Percentiles rank a stretch among this genome's conserved stretches.
Evolutionary conservation across 2,888 invertebrate genomes (phyloP).

Genomic region (Nomada lathburiana): DNA sequence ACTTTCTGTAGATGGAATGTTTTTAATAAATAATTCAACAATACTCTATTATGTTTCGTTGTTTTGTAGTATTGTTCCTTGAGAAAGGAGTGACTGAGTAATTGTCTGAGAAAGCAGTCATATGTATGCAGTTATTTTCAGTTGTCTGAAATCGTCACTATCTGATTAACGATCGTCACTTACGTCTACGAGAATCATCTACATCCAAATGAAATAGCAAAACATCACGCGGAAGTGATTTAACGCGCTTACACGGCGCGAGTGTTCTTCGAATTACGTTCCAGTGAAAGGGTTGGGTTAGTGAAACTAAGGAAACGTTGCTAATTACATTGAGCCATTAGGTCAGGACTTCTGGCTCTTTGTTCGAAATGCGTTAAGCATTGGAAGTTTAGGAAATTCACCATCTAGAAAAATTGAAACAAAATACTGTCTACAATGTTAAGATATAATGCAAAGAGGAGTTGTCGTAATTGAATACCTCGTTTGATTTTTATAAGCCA

Average conservation of each 20-base stretch:
- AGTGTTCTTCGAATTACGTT: constrained; percentile 15
- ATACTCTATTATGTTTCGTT: no score
- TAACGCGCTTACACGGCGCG: constrained; percentile 29
- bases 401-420: not conserved
- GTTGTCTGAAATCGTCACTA: not conserved
- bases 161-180: not conserved
- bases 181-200: not conserved
- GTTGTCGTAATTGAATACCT: no score
- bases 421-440: not conserved
- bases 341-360: not conserved
- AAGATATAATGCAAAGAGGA: no score
- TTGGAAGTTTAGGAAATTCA: not conserved
- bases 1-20: no score
- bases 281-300: constrained; percentile 37
- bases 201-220: constrained; percentile 28
- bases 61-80: no score
- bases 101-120: no score
- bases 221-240: constrained; percentile 34
- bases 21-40: no score
- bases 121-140: not conserved
- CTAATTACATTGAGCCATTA: constrained; percentile 12
- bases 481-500: no score
- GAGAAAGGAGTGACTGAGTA: no score
- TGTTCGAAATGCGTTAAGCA: not conserved
- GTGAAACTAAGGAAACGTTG: constrained; percentile 49